phyloP scores from a whole-genome alignment of 2,888 invertebrate species.

The Stenodema calcarata region DNA sequence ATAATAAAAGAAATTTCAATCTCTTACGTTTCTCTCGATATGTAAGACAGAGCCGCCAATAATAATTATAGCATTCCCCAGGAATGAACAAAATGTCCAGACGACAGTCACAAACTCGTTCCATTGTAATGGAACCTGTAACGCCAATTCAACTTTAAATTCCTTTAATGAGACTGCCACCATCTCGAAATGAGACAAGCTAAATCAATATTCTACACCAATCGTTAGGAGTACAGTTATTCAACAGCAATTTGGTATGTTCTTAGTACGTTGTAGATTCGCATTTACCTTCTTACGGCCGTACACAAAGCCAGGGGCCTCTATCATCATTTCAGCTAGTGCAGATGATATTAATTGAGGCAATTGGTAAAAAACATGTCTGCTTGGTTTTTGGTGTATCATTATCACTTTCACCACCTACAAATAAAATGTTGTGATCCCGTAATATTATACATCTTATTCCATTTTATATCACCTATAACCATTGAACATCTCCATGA shows the following conservation, averaged over 20 bases:
- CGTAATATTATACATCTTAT: no score
- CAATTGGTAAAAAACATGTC: background rate
- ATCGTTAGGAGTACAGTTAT: no score
- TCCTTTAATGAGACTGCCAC: no score
- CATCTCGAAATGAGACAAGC: no score
- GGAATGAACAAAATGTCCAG: conserved; percentile 4
- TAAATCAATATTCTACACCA: no score
- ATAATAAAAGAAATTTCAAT: no score
- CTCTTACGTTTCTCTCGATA: background rate
- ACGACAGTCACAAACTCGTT: background rate
- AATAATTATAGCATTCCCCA: background rate
- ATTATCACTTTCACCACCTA: background rate
- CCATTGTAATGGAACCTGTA: conserved; percentile 14
- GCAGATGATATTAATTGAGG: background rate
- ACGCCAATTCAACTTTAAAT: background rate
- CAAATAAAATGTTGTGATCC: no score
- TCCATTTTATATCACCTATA: no score
- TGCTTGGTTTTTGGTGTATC: background rate
- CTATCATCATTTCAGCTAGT: conserved; percentile 20
- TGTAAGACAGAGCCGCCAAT: background rate
- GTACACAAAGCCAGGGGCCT: conserved; percentile 17
- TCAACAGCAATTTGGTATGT: no score
- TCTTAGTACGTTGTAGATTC: no score
- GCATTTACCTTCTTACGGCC: conserved; percentile 17
- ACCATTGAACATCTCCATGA: no score